Base-by-base conservation (phyloP, 2,888 invertebrate species). In the Mechanitis mazaeus region DNA sequence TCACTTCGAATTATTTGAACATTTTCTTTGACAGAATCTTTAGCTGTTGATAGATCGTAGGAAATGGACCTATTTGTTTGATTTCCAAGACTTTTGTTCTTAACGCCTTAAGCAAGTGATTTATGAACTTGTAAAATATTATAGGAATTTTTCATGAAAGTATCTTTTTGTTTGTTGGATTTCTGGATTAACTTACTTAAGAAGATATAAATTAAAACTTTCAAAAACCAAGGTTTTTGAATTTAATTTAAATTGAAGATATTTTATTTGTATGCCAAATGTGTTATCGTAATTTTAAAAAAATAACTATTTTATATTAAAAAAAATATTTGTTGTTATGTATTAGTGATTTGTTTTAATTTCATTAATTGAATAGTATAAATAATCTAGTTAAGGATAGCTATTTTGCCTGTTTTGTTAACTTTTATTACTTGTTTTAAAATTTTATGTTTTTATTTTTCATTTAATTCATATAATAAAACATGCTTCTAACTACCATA, bases 1-100 rank as follows among this genome's bases (percentile, higher is more conserved):
- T 50, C 50, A 31, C 28, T 50, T 31, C 50, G 50, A 61, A 59
- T 61, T 58, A 65, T 66, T 64, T 58, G 55, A 60, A 56, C 56
- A 35, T 56, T 64, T 63, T 56, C 63, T 60, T 63, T 66, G 66
- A 66, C 68, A 71, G 67, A 67, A 67, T 64, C 70, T 71, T 64
- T 59, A 71, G 65, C 67, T 58, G 67, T 69, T 72, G 72, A 72
- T 72, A 68, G 69, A 72, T 72, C 72, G 70, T 68, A 65, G 70
- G 69, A 71, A 67, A 68, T 68, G 67, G 64, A 61, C 68, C 68
- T 72, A 71, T 72, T 72, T 70, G 72, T 72, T 69, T 70, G 69
- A 64, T 71, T 67, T 61, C 64, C 64, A 59, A 63, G 64, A 64
- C 68, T 66, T 69, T 71, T 71, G 68, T 72, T 71, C 70, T 68